Evolutionary conservation across 2,113 vertebrate species (phyloP).

Genomic region (Callorhinus ursinus): DNA sequence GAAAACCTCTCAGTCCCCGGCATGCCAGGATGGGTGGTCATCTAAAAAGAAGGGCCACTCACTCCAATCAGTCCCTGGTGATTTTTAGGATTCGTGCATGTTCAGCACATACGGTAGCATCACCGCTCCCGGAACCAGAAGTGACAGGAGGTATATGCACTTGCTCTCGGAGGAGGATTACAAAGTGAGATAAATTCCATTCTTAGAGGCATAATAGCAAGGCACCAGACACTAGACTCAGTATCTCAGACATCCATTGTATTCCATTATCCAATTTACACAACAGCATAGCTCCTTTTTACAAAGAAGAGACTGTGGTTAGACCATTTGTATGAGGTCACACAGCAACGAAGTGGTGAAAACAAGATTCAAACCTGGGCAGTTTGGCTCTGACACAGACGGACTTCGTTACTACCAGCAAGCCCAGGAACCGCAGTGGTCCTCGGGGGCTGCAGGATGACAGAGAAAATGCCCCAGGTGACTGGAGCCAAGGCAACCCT

Average conservation of each 20-base stretch:
- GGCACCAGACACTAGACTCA: background rate
- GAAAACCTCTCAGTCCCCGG: background rate
- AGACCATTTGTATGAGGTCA: background rate
- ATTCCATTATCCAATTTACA: background rate
- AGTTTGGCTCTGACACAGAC: background rate
- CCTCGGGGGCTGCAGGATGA: background rate
- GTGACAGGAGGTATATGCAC: background rate
- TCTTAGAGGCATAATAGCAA: background rate
- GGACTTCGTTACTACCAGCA: background rate
- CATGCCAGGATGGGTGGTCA: background rate
- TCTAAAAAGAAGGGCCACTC: background rate
- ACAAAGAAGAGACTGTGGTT: background rate
- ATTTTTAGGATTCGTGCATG: background rate
- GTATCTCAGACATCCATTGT: background rate
- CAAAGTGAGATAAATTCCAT: background rate
- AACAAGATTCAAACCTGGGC: background rate
- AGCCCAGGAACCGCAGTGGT: too few relatives aligned
- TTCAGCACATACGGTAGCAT: background rate
- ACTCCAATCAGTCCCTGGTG: background rate
- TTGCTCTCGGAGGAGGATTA: background rate
- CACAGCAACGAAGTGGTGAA: background rate
- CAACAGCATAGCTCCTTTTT: background rate
- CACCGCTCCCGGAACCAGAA: background rate
- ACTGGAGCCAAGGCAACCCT: background rate
- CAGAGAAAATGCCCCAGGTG: accelerated